A percentile compares a stretch with the other conserved stretches of the same genome.
Conservation (phyloP, 2,888 invertebrate species). For the Caenorhabditis sp. region DNA sequence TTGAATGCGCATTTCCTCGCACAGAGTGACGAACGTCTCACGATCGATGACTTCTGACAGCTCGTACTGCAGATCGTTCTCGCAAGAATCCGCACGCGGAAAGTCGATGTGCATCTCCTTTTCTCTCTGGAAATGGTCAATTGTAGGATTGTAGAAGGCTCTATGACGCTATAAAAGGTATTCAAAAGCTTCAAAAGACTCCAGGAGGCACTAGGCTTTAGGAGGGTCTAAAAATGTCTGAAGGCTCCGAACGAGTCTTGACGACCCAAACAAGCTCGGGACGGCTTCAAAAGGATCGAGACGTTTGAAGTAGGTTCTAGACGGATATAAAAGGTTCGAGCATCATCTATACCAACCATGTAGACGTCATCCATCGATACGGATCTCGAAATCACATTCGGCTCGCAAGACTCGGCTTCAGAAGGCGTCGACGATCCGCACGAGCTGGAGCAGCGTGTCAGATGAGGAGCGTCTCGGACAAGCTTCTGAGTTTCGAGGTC, state of each 20-base stretch:
- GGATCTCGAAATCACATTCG: conserved; percentile 28
- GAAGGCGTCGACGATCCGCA: conserved; percentile 7
- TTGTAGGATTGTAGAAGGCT: too few species aligned
- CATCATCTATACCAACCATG: conserved; percentile 5
- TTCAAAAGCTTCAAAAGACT: too few species aligned
- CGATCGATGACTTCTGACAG: conserved; percentile 25
- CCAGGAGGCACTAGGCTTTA: too few species aligned
- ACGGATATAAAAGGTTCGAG: too few species aligned
- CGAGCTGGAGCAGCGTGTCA: not conserved
- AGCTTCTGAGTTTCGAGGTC: conserved; percentile 67
- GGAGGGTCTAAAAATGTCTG: too few species aligned
- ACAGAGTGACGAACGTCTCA: conserved; percentile 17
- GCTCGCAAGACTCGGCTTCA: not conserved
- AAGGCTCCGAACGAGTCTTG: too few species aligned
- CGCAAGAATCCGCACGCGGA: conserved; percentile 31
- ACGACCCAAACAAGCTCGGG: too few species aligned
- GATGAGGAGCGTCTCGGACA: conserved; percentile 39
- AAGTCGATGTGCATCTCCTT: not conserved
- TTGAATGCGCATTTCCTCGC: conserved; percentile 15
- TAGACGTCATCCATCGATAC: conserved; percentile 41
- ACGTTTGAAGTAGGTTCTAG: too few species aligned
- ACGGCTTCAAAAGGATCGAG: too few species aligned
- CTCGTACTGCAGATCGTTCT: conserved; percentile 22
- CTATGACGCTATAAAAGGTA: too few species aligned
- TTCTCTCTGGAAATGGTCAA: conserved; percentile 8